These are phyloP conservation scores for Thalassarche chlororhynchos DNA, from an alignment of 2,113 vertebrate genomes.

Conservation along the genomic window DNA sequence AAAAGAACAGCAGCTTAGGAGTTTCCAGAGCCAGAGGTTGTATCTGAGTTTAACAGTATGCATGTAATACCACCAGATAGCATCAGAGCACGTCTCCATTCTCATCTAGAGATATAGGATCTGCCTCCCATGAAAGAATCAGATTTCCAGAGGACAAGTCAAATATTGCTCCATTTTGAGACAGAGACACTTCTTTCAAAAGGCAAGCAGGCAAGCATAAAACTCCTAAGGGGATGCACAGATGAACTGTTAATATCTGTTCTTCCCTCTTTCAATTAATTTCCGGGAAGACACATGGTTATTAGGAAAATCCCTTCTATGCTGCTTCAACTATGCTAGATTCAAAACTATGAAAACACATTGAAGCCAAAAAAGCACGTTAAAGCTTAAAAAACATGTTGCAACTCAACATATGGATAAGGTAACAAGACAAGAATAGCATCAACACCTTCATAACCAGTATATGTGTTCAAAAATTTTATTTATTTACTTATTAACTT, in stretches of 20 bases:
- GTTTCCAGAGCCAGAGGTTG: not conserved
- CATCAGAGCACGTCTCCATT: not conserved
- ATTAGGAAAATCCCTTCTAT: not conserved
- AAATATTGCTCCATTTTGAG: not conserved
- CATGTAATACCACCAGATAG: not conserved
- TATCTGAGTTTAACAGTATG: not conserved
- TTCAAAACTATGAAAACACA: not conserved
- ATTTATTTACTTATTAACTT: not conserved
- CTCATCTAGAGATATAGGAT: not conserved
- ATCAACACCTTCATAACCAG: not conserved
- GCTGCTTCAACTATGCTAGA: not conserved
- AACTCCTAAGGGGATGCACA: not conserved
- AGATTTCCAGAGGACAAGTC: not conserved
- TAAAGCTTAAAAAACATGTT: not conserved
- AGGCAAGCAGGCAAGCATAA: not conserved
- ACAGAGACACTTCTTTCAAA: not conserved
- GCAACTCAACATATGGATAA: not conserved
- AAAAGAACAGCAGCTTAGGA: not conserved
- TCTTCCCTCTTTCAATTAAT: not conserved
- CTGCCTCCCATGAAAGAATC: not conserved
- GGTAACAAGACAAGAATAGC: not conserved
- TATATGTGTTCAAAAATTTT: not conserved
- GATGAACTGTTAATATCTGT: not conserved
- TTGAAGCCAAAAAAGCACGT: not conserved
- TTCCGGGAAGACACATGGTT: not conserved